These are phyloP conservation scores for Ferdinandea cuprea DNA, from an alignment of 2,888 invertebrate genomes.

Conservation along the genomic window DNA sequence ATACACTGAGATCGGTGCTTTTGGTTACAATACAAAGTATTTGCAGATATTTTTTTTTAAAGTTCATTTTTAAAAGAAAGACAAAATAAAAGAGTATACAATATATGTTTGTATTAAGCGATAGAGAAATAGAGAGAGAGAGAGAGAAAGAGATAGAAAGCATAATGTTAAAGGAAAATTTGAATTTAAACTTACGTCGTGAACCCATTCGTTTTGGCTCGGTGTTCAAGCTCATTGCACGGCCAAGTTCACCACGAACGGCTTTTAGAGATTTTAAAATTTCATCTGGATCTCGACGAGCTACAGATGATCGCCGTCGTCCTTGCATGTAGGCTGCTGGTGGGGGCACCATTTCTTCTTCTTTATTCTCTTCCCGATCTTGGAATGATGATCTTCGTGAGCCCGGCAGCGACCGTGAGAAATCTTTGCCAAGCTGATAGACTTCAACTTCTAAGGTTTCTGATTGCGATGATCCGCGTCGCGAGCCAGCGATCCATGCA, in stretches of 20 bases:
- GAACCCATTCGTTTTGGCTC: slow-evolving; percentile 85
- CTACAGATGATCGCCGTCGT: slow-evolving; percentile 91
- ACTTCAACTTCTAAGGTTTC: slow-evolving; percentile 93
- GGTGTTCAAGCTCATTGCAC: slow-evolving; percentile 91
- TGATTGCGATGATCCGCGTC: slow-evolving; percentile 94
- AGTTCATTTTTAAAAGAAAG: slow-evolving; percentile 59
- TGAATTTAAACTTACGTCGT: slow-evolving; percentile 87
- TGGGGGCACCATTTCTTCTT: slow-evolving; percentile 83
- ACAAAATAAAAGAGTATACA: slow-evolving; percentile 66
- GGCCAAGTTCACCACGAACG: slow-evolving; percentile 91
- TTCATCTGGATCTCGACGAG: slow-evolving; percentile 92
- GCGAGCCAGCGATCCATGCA: slow-evolving; percentile 90
- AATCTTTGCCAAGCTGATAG: slow-evolving; percentile 93
- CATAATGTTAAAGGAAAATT: slow-evolving; percentile 18
- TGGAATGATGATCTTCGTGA: slow-evolving; percentile 93
- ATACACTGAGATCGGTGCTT: slow-evolving; percentile 82
- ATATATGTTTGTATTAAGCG: slow-evolving; percentile 64
- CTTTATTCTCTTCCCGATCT: slow-evolving; percentile 86
- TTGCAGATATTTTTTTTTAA: slow-evolving; percentile 41
- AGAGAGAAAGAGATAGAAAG: slow-evolving; percentile 60
- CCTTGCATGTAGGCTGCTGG: slow-evolving; percentile 87
- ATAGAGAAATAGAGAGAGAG: slow-evolving; percentile 67
- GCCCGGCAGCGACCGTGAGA: slow-evolving; percentile 92
- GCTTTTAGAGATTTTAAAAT: slow-evolving; percentile 91
- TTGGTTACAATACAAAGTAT: slow-evolving; percentile 35